phyloP scores from a whole-genome alignment of 2,888 invertebrate species.

The Hypomecis atomaria region DNA sequence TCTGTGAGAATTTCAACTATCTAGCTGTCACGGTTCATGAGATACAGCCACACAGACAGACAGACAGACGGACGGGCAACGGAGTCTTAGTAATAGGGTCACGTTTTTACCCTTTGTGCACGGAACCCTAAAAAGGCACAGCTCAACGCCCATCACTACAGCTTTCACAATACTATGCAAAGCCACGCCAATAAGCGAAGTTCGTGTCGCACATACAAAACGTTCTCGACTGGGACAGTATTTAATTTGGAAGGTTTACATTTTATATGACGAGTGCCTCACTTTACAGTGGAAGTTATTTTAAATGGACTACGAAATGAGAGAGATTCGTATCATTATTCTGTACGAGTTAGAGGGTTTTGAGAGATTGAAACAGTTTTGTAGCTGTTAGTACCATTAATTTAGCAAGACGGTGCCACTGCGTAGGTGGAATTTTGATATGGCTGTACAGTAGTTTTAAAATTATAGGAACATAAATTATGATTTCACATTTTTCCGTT shows the following conservation, averaged over 20 bases:
- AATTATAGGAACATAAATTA: too few species aligned
- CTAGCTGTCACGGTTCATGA: too few species aligned
- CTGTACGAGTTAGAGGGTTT: background rate
- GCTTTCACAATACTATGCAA: conserved; percentile 17
- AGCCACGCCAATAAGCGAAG: conserved; percentile 20
- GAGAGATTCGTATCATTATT: background rate
- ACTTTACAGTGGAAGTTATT: conserved; percentile 8
- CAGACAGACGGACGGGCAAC: too few species aligned
- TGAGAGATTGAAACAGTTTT: too few species aligned
- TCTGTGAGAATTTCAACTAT: too few species aligned
- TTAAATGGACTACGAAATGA: background rate
- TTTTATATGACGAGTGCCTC: conserved; percentile 10
- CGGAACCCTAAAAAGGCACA: background rate
- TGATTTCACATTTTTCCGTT: too few species aligned
- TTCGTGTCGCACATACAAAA: conserved; percentile 17
- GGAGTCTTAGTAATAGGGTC: too few species aligned
- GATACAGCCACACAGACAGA: too few species aligned
- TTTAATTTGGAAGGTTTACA: conserved; percentile 18
- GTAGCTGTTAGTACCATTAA: too few species aligned
- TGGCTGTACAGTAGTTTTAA: background rate
- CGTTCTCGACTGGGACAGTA: conserved; percentile 4
- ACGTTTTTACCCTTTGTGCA: too few species aligned
- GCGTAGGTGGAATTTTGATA: too few species aligned
- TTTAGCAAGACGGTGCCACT: too few species aligned
- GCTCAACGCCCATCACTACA: conserved; percentile 6